phyloP scores from a whole-genome alignment of 1,140 invertebrate genomes.

The Bombus polaris region DNA sequence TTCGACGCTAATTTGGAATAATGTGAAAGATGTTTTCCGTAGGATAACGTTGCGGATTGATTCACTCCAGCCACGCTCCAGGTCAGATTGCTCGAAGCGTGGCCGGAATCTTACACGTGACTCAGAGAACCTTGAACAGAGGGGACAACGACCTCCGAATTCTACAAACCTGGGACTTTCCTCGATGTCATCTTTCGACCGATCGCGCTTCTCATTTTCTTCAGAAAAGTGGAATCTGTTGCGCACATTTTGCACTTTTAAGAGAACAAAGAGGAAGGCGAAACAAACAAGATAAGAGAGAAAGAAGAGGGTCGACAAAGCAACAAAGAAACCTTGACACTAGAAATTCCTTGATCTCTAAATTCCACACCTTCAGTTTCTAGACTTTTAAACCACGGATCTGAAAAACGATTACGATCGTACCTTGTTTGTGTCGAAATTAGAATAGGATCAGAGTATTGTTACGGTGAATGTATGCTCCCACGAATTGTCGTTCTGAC shows the following conservation, averaged over 20 bases:
- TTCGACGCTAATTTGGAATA: background rate
- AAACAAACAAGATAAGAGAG: background rate
- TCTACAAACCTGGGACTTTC: slow-evolving; percentile 56
- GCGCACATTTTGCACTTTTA: background rate
- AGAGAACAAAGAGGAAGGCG: background rate
- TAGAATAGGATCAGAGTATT: background rate
- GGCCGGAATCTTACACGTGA: slow-evolving; percentile 24
- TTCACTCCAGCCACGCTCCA: background rate
- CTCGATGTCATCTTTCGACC: slow-evolving; percentile 24
- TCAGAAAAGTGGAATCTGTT: background rate
- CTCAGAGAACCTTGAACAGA: slow-evolving; percentile 25
- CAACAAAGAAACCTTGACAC: background rate
- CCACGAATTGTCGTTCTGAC: background rate
- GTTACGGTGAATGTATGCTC: background rate
- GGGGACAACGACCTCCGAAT: slow-evolving; percentile 47
- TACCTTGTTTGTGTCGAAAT: background rate
- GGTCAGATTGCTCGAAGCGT: slow-evolving; percentile 11
- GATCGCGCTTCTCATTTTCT: background rate
- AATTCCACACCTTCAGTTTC: background rate
- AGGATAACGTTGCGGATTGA: slow-evolving; percentile 4
- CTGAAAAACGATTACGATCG: background rate
- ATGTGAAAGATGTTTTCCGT: background rate
- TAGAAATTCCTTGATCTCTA: background rate
- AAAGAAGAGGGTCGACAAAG: background rate
- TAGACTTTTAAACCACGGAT: slow-evolving; percentile 28